Evolutionary conservation across 1,140 invertebrate species (phyloP), one percentile per base, ranked within the genome.

Genomic region (Pemphigus obesinymphae): DNA sequence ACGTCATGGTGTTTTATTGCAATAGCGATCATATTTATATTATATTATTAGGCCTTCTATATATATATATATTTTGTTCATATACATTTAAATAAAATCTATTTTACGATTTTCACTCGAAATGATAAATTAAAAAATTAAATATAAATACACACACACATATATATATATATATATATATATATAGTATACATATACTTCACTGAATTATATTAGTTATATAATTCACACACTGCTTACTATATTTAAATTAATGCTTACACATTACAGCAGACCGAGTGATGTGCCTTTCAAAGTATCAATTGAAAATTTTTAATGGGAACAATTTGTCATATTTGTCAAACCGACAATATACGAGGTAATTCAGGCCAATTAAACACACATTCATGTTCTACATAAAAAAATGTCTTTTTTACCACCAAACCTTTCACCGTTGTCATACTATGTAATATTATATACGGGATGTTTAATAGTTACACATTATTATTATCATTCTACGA

Each of bases 331-430:
- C 34, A 40, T 76, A 76, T 48, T 23, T 78, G 37, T 43, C 34
- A 45, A 17, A 61, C 72, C n/a, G n/a, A n/a, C n/a, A n/a, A 55
- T 20, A 29, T 63, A 26, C 37, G 70, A 73, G 34, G 76, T 80
- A 80, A 80, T 80, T 80, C 17, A 20, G 15, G 7, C 15, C 76
- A 80, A 80, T 80, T 63, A 43, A 78, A 78, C 3, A n/a, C 8
- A 40, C 58, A 58, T 58, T 63, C 45, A 26, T 40, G 37, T 23
- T 43, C 7, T 40, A 17, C 40, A 55, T 63, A 43, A 61, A 80
- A n/a, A 61, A 63, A 26, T 11, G n/a, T 31, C 55, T 29, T 15
- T 45, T 50, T 45, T 45, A 1, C 17, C 8, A 31, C 20, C 45
- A 72, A 73, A 73, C 26, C 11, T 23, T 34, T 31, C 11, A 31